Percentiles rank a stretch among this genome's conserved stretches.
phyloP scores from a whole-genome alignment of 1,140 invertebrate genomes.

The Zaprionus nigranus region DNA sequence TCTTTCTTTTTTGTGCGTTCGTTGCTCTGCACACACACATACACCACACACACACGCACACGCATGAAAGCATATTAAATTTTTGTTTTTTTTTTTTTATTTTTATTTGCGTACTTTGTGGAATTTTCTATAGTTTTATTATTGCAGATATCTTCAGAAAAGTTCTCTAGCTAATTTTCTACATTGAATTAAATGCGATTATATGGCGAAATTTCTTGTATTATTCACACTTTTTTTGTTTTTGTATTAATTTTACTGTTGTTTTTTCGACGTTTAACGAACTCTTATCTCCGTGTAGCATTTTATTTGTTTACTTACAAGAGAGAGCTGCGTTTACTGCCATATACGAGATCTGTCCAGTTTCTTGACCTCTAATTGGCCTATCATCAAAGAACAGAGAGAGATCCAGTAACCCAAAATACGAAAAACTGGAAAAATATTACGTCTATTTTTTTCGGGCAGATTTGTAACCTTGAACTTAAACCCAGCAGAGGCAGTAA shows the following conservation, averaged over 20 bases:
- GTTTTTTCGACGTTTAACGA: conserved; percentile 62
- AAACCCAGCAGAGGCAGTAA: background rate
- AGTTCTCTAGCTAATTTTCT: conserved; percentile 24
- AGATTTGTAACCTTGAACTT: background rate
- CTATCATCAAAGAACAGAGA: background rate
- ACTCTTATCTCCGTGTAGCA: conserved; percentile 59
- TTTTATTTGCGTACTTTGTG: conserved; percentile 34
- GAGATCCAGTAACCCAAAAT: background rate
- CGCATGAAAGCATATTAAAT: conserved; percentile 30
- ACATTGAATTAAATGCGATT: background rate
- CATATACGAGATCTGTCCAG: background rate
- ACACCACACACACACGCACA: conserved; percentile 43
- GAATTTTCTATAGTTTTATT: conserved; percentile 51
- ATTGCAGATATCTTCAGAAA: conserved; percentile 29
- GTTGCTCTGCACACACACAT: conserved; percentile 47
- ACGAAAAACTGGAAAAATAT: background rate
- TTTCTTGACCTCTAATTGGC: conserved; percentile 30
- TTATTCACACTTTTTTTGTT: conserved; percentile 20
- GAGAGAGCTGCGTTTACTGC: conserved; percentile 5
- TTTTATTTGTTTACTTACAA: conserved; percentile 55
- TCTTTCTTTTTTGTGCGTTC: conserved; percentile 42
- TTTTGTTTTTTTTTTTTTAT: conserved; percentile 29
- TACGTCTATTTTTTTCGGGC: background rate
- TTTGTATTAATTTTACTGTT: conserved; percentile 22
- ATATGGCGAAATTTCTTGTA: background rate